Evolutionary conservation across 2,888 invertebrate genomes (phyloP).

Genomic region (Volucella bombylans): DNA sequence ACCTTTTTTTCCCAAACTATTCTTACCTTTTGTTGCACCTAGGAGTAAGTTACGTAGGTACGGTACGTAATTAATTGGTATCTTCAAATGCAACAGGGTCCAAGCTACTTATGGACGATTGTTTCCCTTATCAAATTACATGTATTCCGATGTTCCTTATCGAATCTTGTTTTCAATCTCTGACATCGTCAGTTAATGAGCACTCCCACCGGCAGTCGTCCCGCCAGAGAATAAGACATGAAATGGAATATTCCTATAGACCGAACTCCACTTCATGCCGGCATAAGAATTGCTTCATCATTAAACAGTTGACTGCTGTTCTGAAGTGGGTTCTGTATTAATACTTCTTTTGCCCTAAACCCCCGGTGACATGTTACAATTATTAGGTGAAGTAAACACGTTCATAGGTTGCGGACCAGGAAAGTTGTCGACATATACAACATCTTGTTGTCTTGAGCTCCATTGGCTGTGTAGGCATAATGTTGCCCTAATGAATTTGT

Average conservation of each 20-base stretch:
- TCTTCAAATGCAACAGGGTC: constrained; percentile 12
- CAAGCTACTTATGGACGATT: constrained; percentile 18
- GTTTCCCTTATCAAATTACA: constrained; percentile 61
- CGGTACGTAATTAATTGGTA: constrained; percentile 42
- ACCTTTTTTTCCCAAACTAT: constrained; percentile 18
- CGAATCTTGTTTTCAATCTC: constrained; percentile 22
- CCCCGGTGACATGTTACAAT: constrained; percentile 32
- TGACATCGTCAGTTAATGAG: constrained; percentile 60
- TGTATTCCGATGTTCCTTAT: constrained; percentile 47
- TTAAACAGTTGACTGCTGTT: constrained; percentile 32
- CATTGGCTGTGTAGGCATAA: constrained; percentile 28
- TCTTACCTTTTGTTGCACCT: constrained; percentile 14
- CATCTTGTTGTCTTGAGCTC: neutral
- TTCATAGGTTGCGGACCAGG: constrained; percentile 10
- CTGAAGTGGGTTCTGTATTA: constrained; percentile 3
- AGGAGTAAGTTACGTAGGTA: neutral
- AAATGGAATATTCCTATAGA: constrained; percentile 39
- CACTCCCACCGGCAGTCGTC: constrained; percentile 4
- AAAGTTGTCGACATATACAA: neutral
- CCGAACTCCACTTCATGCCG: neutral
- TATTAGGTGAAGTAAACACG: constrained; percentile 44
- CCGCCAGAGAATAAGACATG: constrained; percentile 9
- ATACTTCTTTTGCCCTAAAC: constrained; percentile 41
- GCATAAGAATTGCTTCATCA: constrained; percentile 30
- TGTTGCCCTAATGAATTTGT: constrained; percentile 57